A percentile compares a stretch with the other conserved stretches of the same genome.
These are phyloP conservation scores for Creontiades dilutus DNA, from an alignment of 2,888 invertebrate species.

Conservation along the genomic window DNA sequence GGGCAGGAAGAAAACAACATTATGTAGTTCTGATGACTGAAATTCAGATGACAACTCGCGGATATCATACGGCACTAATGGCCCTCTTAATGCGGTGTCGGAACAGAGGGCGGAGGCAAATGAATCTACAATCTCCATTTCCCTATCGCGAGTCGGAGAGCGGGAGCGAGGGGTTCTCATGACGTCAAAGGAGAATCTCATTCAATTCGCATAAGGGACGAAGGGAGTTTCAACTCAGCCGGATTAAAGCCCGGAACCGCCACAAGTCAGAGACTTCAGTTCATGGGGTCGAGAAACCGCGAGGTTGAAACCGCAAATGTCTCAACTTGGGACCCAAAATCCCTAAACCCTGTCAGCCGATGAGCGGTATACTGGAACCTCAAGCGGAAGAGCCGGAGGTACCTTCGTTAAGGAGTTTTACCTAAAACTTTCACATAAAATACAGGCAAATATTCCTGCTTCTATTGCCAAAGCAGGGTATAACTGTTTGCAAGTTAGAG, in stretches of 20 bases:
- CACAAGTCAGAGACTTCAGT: neutral
- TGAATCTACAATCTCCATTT: neutral
- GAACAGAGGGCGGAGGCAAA: neutral
- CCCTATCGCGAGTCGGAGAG: neutral
- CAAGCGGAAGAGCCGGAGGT: neutral
- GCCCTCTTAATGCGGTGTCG: neutral
- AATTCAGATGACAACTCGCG: neutral
- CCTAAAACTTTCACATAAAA: no score
- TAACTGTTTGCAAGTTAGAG: no score
- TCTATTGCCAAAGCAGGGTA: no score
- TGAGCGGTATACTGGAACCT: neutral
- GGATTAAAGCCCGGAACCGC: neutral
- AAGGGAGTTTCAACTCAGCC: neutral
- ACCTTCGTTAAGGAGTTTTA: no score
- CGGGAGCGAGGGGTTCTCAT: neutral
- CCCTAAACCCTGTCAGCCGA: neutral
- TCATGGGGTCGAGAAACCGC: neutral
- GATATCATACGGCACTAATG: neutral
- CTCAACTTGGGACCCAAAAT: neutral
- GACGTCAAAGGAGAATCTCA: neutral
- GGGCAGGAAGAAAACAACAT: no score
- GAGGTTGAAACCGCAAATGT: neutral
- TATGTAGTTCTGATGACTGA: no score
- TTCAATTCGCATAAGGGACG: constrained; percentile 1
- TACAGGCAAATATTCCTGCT: no score